These are phyloP conservation scores for Drosophila tsacasi DNA, from an alignment of 1,140 invertebrate species.

Conservation along the genomic window DNA sequence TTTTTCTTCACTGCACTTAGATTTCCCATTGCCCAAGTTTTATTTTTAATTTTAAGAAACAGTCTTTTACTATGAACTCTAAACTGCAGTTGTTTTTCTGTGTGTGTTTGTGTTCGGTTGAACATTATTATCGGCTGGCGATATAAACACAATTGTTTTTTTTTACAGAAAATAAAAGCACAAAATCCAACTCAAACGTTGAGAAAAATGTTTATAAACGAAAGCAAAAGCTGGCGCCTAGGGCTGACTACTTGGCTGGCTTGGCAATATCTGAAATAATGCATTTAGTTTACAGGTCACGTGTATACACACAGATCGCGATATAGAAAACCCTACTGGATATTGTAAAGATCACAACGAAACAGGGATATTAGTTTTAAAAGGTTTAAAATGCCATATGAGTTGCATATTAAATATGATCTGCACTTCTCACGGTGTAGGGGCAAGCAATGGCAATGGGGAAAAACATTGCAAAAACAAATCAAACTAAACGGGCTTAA, in stretches of 20 bases:
- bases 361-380: slow-evolving; percentile 2
- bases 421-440: slow-evolving; percentile 11
- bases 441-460: slow-evolving; percentile 21
- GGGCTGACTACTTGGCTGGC: slow-evolving; percentile 68
- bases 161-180: slow-evolving; percentile 11
- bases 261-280: slow-evolving; percentile 79
- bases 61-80: slow-evolving; percentile 83
- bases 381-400: slow-evolving; percentile 2
- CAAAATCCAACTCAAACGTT: slow-evolving; percentile 1
- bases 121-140: slow-evolving; percentile 9
- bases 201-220: not conserved
- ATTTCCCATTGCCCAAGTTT: slow-evolving; percentile 51
- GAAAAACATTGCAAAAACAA: slow-evolving; percentile 28
- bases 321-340: not conserved
- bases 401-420: slow-evolving; percentile 6
- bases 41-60: slow-evolving; percentile 76
- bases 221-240: slow-evolving; percentile 43
- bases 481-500: slow-evolving; percentile 50
- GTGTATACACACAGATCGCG: slow-evolving; percentile 24
- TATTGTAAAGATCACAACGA: not conserved
- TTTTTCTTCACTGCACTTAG: slow-evolving; percentile 18
- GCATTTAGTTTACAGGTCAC: slow-evolving; percentile 49
- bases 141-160: slow-evolving; percentile 1
- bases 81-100: slow-evolving; percentile 57
- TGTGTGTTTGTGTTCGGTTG: slow-evolving; percentile 1